Conservation (phyloP, 2,888 invertebrate genomes). For the Ochropleura plecta region DNA sequence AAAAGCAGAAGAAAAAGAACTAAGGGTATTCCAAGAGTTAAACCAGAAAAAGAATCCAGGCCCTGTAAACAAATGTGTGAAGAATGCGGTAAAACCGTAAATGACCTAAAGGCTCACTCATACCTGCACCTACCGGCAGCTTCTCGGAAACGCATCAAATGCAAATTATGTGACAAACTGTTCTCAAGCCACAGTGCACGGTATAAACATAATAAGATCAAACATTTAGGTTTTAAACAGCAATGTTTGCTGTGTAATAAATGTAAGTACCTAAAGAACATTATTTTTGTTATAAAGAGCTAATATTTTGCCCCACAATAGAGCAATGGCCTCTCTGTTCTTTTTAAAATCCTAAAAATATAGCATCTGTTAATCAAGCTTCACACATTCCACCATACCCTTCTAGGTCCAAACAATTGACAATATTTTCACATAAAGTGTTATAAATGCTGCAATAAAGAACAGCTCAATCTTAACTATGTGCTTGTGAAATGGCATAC, state of each 20-base stretch:
- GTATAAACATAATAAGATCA: constrained; percentile 77
- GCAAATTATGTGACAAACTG: constrained; percentile 78
- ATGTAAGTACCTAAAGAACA: constrained; percentile 70
- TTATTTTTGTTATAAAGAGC: too few relatives aligned
- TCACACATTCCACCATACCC: not conserved
- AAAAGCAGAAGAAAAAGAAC: constrained; percentile 61
- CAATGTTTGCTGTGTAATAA: constrained; percentile 83
- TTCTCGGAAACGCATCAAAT: constrained; percentile 71
- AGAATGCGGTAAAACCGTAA: constrained; percentile 81
- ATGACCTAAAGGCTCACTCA: constrained; percentile 77
- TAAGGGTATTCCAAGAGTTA: constrained; percentile 42
- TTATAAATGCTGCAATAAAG: too few relatives aligned
- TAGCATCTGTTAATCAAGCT: not conserved
- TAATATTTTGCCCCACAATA: too few relatives aligned
- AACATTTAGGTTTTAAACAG: constrained; percentile 81
- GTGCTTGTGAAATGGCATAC: too few relatives aligned
- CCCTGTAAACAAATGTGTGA: constrained; percentile 77
- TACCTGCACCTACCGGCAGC: constrained; percentile 71
- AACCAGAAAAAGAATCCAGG: constrained; percentile 25
- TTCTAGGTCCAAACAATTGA: not conserved
- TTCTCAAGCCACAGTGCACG: constrained; percentile 75
- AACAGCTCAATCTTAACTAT: too few relatives aligned
- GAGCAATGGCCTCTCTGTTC: not conserved
- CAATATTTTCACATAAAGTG: not conserved
- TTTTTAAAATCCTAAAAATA: not conserved